Evolutionary conservation across 2,113 vertebrate genomes (phyloP), one percentile per base, ranked within the genome.

Genomic region (Labeo catla): DNA sequence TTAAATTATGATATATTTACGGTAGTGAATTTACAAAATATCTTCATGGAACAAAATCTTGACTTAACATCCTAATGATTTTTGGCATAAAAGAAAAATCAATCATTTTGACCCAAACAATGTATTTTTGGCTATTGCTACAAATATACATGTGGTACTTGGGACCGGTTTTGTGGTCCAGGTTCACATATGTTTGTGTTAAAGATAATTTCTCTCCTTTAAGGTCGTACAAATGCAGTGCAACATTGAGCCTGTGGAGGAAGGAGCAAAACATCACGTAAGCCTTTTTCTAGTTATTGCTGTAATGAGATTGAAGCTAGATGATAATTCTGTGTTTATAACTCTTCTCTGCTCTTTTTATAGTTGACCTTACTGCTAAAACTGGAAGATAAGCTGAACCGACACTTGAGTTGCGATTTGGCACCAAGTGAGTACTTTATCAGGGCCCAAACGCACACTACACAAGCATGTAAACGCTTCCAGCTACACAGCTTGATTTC

Each of bases 171-270:
- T 28, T 28, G 1, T 28, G 28, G 28, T 28, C 28, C 28, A 28
- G 28, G 28, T 2, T 28, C 28, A 28, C 28, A 28, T 73, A 45
- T 23, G 15, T 9, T 23, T 23, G 63, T 68, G 21, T 8, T 52
- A 76, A 85, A 61, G 12, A 84, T 16, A 76, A 52, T 76, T 12
- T 84, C 13, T 54, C 49, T 83, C 57, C 4, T 86, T 86, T 0
- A 91, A 99, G 98, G 98, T 98, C 84, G 96, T 99, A 76, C 96
- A 98, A 93, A 99, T 99, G 98, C 98, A 99, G 91, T 99, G 98
- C 90, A 99, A 98, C 93, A 99, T 99, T 0, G 98, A 99, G 92
- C 97, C 98, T 0, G 97, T 99, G 23, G 98, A 99, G 28, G 98
- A 99, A 87, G 98, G 98, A 0, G 94, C 96, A 36, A 99, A 97